Evolutionary conservation across 1,140 invertebrate species (phyloP).

Genomic region (Neodiprion pinetum): DNA sequence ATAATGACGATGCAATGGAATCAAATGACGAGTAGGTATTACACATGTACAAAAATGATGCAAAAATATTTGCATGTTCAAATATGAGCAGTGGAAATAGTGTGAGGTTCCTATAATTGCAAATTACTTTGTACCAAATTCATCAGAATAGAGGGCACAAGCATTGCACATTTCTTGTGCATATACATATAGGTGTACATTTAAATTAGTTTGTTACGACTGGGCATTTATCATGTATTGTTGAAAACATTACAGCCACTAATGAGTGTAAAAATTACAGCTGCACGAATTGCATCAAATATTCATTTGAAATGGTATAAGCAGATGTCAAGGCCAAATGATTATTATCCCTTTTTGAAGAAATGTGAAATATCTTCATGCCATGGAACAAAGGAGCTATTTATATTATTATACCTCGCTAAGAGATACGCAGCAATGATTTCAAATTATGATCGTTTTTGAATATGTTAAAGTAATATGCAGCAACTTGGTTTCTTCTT

Average conservation of each 20-base stretch:
- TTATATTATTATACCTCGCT: too few relatives aligned
- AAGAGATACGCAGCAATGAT: too few relatives aligned
- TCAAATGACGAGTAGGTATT: background rate
- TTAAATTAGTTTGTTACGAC: background rate
- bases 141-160: background rate
- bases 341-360: background rate
- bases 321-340: background rate
- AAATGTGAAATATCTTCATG: background rate
- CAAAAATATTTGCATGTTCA: background rate
- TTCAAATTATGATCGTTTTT: background rate
- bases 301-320: background rate
- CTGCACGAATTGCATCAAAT: background rate
- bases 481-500: constrained; percentile 90
- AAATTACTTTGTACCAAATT: constrained; percentile 1
- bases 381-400: too few relatives aligned
- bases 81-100: background rate
- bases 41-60: constrained; percentile 1
- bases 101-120: background rate
- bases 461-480: constrained; percentile 70
- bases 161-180: background rate
- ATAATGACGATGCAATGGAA: background rate
- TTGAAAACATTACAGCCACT: background rate
- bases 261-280: background rate
- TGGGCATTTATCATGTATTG: background rate
- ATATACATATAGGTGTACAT: background rate